Base-by-base conservation (phyloP, 1,140 invertebrate genomes). In the Drosophila sechellia region DNA sequence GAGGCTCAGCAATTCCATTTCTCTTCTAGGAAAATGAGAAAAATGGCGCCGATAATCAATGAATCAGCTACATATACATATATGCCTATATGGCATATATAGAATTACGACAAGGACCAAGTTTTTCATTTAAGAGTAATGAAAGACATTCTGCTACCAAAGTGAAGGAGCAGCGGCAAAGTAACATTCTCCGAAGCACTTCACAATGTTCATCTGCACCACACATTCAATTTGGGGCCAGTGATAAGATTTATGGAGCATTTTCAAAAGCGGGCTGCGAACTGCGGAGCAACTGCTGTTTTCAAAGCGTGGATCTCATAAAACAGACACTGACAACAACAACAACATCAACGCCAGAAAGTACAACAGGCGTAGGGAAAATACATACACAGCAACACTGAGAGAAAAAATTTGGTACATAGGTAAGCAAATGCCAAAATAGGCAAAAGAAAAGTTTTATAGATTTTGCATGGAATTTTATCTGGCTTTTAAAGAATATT, bases 171-270 rank as follows among this genome's bases (percentile, higher is more conserved):
- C 34, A 27, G 17, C 50, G 12, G 34, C 42, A 20, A 20, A 64
- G 45, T 64, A 61, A 64, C 61, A 25, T 60, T 59, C 35, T 13
- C 17, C 6, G 17, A 15, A 34, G n/a, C 66, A 70, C 66, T 70
- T 70, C 42, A 69, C 27, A 56, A 70, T 74, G 71, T 50, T 74
- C 72, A 58, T 75, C 57, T 75, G 71, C 70, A 64, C 55, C 40
- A 74, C 78, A 75, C 64, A 73, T 78, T 86, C 63, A 81, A 85
- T 75, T 85, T 78, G 56, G 63, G 46, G 77, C 60, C 63, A 53
- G 74, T 71, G 59, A 81, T 75, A 68, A 68, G 83, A 85, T 85
- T 86, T 85, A 85, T 75, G 78, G 59, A 40, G 56, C 34, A 53
- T 57, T 27, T 57, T 71, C 56, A 52, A 48, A 45, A 46, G 20